Evolutionary conservation across 2,888 invertebrate species (phyloP).

Genomic region (Hypena proboscidalis): DNA sequence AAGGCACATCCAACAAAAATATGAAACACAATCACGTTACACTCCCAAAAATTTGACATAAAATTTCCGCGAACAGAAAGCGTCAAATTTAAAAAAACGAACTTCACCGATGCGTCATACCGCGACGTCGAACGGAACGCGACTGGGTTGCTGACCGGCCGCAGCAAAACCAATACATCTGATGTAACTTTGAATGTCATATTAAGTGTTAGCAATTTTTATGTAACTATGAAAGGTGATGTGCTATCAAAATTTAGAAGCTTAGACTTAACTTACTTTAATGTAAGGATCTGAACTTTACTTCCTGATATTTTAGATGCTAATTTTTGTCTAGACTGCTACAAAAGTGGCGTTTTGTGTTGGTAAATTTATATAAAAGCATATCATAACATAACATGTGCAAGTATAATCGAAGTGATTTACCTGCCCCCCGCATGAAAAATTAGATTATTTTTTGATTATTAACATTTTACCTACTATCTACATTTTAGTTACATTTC

Average conservation of each 20-base stretch:
- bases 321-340: too few relatives aligned
- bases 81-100: slow-evolving; percentile 57
- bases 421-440: too few relatives aligned
- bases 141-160: slow-evolving; percentile 46
- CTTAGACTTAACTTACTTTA: not conserved
- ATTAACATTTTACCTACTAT: too few relatives aligned
- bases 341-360: too few relatives aligned
- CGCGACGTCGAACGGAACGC: slow-evolving; percentile 39
- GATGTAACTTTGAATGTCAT: slow-evolving; percentile 48
- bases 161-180: slow-evolving; percentile 38
- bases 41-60: slow-evolving; percentile 61
- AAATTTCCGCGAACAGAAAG: slow-evolving; percentile 63
- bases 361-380: too few relatives aligned
- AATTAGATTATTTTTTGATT: too few relatives aligned
- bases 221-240: slow-evolving; percentile 49
- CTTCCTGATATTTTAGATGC: too few relatives aligned
- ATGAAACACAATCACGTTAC: slow-evolving; percentile 47
- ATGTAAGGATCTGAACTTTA: slow-evolving; percentile 4
- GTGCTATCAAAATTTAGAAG: slow-evolving; percentile 7
- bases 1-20: slow-evolving; percentile 44
- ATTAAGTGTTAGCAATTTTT: slow-evolving; percentile 38
- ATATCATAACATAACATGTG: not conserved
- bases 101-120: slow-evolving; percentile 38
- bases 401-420: not conserved
- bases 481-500: too few relatives aligned